Evolutionary conservation across 2,797 vertebrate genomes (phyloP).

Genomic region (Poecilia velifera): DNA sequence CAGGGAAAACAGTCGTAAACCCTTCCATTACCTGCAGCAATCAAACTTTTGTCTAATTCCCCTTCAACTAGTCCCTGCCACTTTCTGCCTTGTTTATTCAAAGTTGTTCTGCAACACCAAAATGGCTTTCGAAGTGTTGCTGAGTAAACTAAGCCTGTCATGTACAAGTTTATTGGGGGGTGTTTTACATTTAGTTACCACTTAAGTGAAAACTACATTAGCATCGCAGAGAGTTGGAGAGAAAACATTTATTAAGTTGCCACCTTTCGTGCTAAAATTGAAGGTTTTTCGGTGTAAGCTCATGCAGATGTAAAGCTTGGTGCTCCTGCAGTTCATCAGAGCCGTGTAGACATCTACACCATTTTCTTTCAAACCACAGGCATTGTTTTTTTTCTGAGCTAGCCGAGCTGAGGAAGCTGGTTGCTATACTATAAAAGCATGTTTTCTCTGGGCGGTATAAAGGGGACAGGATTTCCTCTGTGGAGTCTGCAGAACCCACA

Average conservation of each 20-base stretch:
- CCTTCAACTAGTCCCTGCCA: constrained; percentile 19
- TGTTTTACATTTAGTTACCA: constrained; percentile 24
- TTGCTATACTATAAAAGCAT: constrained; percentile 28
- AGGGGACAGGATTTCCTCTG: constrained; percentile 76
- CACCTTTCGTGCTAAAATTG: not conserved
- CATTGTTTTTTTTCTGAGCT: constrained; percentile 52
- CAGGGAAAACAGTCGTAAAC: constrained; percentile 71
- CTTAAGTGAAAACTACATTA: constrained; percentile 24
- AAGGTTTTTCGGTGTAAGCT: not conserved
- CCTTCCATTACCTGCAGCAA: constrained; percentile 55
- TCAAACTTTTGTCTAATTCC: constrained; percentile 45
- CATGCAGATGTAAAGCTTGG: not conserved
- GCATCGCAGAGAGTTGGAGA: constrained; percentile 10
- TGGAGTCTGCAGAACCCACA: constrained; percentile 45
- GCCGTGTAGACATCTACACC: constrained; percentile 9
- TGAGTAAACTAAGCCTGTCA: constrained; percentile 26
- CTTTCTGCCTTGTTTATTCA: constrained; percentile 34
- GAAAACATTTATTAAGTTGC: not conserved
- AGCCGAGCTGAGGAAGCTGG: constrained; percentile 33
- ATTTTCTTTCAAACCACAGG: constrained; percentile 27
- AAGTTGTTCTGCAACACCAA: constrained; percentile 24
- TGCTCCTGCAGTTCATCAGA: constrained; percentile 9
- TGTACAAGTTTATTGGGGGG: constrained; percentile 28
- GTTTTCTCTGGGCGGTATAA: constrained; percentile 53
- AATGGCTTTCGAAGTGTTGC: constrained; percentile 18